Conservation (phyloP, 2,113 vertebrate genomes). For the Triplophysa siluroides region DNA sequence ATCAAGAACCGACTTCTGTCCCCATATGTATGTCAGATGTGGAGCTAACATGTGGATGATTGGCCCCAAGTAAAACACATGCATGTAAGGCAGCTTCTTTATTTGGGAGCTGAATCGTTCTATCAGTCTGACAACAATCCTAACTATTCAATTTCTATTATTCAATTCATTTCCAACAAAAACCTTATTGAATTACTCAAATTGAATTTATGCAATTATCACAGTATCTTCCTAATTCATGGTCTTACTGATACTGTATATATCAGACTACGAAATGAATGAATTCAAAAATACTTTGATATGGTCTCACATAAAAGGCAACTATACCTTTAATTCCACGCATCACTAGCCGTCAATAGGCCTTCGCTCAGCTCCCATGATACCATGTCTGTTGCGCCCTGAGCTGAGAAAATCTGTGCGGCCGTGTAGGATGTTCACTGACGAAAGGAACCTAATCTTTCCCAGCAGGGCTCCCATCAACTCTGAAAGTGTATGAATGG, state of each 20-base stretch:
- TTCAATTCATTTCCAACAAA: too few species aligned
- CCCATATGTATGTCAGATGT: conserved; percentile 69
- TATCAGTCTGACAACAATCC: background rate
- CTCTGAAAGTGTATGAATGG: conserved; percentile 83
- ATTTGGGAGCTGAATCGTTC: background rate
- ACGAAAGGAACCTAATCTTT: conserved; percentile 80
- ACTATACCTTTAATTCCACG: conserved; percentile 10
- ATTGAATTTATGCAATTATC: background rate
- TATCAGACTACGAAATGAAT: too few species aligned
- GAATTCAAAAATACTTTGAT: too few species aligned
- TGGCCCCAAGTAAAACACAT: conserved; percentile 37
- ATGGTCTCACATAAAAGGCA: background rate
- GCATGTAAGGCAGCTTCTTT: conserved; percentile 26
- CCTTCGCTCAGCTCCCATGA: conserved; percentile 36
- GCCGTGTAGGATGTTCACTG: conserved; percentile 74
- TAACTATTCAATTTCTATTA: too few species aligned
- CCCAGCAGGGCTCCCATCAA: conserved; percentile 76
- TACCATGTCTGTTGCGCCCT: conserved; percentile 45
- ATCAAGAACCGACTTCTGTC: conserved; percentile 63
- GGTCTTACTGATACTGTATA: too few species aligned
- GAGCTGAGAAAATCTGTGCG: conserved; percentile 52
- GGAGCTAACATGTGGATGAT: conserved; percentile 59
- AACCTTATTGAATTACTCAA: too few species aligned
- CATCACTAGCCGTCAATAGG: conserved; percentile 3
- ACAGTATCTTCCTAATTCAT: too few species aligned